phyloP scores from a whole-genome alignment of 2,888 invertebrate genomes.

The Siphlonurus alternatus region DNA sequence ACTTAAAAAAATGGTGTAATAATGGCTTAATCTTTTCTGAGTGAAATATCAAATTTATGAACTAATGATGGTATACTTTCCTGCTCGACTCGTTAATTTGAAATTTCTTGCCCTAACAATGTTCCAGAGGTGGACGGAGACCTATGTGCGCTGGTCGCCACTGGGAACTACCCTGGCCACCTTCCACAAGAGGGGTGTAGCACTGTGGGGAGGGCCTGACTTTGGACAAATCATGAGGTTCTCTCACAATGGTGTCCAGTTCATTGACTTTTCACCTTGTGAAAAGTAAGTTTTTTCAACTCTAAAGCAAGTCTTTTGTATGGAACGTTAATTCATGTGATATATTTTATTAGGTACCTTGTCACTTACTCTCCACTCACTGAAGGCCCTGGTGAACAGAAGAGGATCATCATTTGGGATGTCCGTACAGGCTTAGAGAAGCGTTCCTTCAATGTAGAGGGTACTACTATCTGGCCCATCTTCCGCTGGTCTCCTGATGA shows the following conservation, averaged over 20 bases:
- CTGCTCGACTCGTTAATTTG: not conserved
- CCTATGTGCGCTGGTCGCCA: conserved; percentile 95
- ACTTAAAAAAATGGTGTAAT: conserved; percentile 6
- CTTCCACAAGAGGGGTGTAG: conserved; percentile 89
- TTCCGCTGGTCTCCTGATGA: conserved; percentile 97
- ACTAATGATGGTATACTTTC: not conserved
- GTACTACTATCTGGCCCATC: conserved; percentile 73
- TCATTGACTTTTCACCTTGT: conserved; percentile 94
- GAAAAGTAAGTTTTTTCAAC: conserved; percentile 46
- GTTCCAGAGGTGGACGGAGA: conserved; percentile 81
- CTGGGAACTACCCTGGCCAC: conserved; percentile 92
- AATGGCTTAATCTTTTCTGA: conserved; percentile 7
- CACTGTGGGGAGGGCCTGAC: conserved; percentile 91
- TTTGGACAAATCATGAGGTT: conserved; percentile 87
- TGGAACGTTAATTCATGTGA: not conserved
- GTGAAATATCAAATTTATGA: not conserved
- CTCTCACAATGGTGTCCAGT: conserved; percentile 76
- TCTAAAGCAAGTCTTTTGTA: not conserved
- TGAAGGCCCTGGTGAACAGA: conserved; percentile 41
- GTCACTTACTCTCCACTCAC: conserved; percentile 83
- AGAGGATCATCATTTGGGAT: conserved; percentile 91
- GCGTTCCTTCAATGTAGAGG: conserved; percentile 73
- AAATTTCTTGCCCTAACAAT: conserved; percentile 9
- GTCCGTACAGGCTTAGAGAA: conserved; percentile 88
- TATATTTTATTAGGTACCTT: conserved; percentile 44